Percentiles rank a stretch among this genome's conserved stretches.
These are phyloP conservation scores for Prenolepis imparis DNA, from an alignment of 2,888 invertebrate genomes.

Conservation along the genomic window DNA sequence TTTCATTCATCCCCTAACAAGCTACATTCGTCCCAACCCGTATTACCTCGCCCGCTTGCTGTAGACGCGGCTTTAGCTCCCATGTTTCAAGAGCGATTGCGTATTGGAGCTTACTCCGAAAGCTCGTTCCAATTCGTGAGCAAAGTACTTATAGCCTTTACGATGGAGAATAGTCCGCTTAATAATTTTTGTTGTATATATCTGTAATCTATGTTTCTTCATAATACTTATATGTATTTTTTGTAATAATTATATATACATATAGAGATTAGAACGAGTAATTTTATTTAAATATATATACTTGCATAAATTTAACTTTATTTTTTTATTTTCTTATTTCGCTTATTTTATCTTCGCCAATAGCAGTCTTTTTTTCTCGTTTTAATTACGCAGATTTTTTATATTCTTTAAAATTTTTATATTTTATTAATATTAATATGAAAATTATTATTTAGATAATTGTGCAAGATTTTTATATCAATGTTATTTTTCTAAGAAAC, in stretches of 20 bases:
- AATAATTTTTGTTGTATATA: conserved; percentile 37
- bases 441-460: conserved; percentile 2
- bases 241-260: not conserved
- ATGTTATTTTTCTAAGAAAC: not conserved
- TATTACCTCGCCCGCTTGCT: conserved; percentile 67
- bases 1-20: conserved; percentile 86
- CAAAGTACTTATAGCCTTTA: conserved; percentile 35
- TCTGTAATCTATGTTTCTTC: not conserved
- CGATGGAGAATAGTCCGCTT: conserved; percentile 13
- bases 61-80: conserved; percentile 64
- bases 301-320: not conserved
- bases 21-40: conserved; percentile 84
- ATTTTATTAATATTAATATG: not conserved
- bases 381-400: not conserved
- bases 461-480: not conserved
- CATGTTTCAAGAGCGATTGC: conserved; percentile 58
- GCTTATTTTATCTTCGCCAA: not conserved
- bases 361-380: not conserved
- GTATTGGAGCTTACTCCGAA: conserved; percentile 59
- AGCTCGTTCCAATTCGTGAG: conserved; percentile 54
- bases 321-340: not conserved
- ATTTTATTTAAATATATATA: not conserved
- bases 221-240: not conserved
- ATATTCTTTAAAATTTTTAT: not conserved
- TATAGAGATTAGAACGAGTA: not conserved